Evolutionary conservation across 1,140 invertebrate species (phyloP).

Genomic region (Bradysia coprophila): DNA sequence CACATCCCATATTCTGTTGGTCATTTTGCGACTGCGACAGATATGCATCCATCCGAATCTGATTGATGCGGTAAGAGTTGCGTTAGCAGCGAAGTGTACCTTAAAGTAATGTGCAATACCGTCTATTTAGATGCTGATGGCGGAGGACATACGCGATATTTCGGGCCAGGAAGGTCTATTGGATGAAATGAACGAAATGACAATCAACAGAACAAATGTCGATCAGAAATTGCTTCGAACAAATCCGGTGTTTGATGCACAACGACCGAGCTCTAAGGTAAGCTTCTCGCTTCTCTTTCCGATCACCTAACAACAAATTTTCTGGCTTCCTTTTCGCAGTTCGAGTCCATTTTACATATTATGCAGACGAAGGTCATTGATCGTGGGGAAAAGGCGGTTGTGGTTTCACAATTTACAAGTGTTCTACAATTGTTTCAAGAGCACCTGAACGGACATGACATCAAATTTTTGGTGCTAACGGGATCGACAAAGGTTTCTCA

Average conservation of each 20-base stretch:
- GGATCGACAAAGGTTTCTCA: slow-evolving; percentile 44
- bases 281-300: no score
- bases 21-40: slow-evolving; percentile 68
- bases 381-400: slow-evolving; percentile 49
- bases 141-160: no score
- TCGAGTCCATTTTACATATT: neutral
- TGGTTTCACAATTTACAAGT: slow-evolving; percentile 77
- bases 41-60: slow-evolving; percentile 76
- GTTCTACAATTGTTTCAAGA: slow-evolving; percentile 46
- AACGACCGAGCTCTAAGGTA: slow-evolving; percentile 40
- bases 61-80: slow-evolving; percentile 28
- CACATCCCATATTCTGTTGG: slow-evolving; percentile 60
- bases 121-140: no score
- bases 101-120: no score
- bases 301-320: no score
- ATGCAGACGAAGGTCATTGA: slow-evolving; percentile 22
- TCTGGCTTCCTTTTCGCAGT: no score
- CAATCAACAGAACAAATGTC: no score
- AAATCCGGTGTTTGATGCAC: slow-evolving; percentile 47
- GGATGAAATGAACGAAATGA: no score
- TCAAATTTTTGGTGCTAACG: slow-evolving; percentile 39
- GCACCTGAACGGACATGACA: slow-evolving; percentile 31
- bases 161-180: no score
- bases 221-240: slow-evolving; percentile 34
- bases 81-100: no score